Evolutionary conservation across 1,140 invertebrate genomes (phyloP), one percentile per base, ranked within the genome.

Genomic region (Luehdorfia chinensis): DNA sequence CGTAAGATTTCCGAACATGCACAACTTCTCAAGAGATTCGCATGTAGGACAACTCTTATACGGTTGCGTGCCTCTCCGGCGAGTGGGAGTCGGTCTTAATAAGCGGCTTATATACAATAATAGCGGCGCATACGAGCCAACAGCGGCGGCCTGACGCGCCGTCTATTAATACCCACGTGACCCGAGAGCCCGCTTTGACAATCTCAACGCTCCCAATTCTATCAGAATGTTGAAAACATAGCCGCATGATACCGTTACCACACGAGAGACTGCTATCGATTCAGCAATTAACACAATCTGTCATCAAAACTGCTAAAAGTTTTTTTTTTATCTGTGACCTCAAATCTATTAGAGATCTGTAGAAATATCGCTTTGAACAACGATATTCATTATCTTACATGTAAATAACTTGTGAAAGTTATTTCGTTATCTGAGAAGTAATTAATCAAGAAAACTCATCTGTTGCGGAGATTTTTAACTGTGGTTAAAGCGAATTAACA

Each of bases 51-150:
- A 0, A 14, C 13, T 15, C 34, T 66, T 57, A 67, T 13, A 21
- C 15, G 34, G 54, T 74, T 74, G 75, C 75, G 72, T 83, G 75
- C 67, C 54, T 63, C 55, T 59, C 56, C 55, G 34, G 51, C 66
- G 66, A 74, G 74, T 75, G 75, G 77, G 77, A 79, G 75, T 74
- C 67, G 56, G 65, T 76, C 74, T 78, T 78, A 81, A 75, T 81
- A 81, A 77, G 75, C 65, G 55, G 59, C 65, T 72, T 77, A 79
- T 71, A 77, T 75, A 83, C 69, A 69, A 78, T 73, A 74, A 77
- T 64, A 72, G 59, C 57, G 46, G 43, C 53, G 52, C 47, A 59
- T 45, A 50, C 34, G 51, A 47, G 27, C 47, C 28, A 4, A n/a
- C n/a, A n/a, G n/a, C 32, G 4, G 27, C 14, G 34, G 5, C 33